Percentiles rank a stretch among this genome's conserved stretches.
These are phyloP conservation scores for Homarus gammarus DNA, from an alignment of 2,888 invertebrate species.

Conservation along the genomic window DNA sequence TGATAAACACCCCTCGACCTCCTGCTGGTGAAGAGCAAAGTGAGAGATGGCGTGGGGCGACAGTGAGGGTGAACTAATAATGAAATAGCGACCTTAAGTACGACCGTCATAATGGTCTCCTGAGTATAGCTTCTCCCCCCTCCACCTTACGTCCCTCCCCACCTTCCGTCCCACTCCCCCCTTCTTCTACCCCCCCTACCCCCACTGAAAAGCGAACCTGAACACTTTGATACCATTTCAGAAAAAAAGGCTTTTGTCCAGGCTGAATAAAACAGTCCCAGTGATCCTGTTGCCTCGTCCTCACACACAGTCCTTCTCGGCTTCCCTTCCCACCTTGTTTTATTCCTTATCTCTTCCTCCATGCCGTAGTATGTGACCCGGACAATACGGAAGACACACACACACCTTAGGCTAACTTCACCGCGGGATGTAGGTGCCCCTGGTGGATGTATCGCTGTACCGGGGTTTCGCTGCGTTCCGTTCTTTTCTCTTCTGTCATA, in stretches of 20 bases:
- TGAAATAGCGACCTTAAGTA: neutral
- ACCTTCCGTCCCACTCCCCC: too few relatives aligned
- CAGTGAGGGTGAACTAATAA: neutral
- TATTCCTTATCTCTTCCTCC: neutral
- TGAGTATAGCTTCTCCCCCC: neutral
- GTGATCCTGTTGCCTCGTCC: neutral
- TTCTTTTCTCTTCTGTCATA: constrained; percentile 37
- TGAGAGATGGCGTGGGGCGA: too few relatives aligned
- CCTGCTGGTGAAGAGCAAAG: too few relatives aligned
- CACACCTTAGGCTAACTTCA: neutral
- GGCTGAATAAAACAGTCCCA: constrained; percentile 44
- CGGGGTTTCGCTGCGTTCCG: constrained; percentile 38
- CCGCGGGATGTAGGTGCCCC: neutral
- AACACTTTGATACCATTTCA: constrained; percentile 53
- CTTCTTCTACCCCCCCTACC: too few relatives aligned
- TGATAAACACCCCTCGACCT: too few relatives aligned
- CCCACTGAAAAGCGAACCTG: constrained; percentile 40
- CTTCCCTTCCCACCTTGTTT: too few relatives aligned
- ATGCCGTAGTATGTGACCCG: too few relatives aligned
- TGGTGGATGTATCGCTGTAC: neutral
- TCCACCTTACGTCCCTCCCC: too few relatives aligned
- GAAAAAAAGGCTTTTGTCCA: constrained; percentile 45
- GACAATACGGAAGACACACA: too few relatives aligned
- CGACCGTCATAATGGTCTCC: neutral
- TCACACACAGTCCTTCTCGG: neutral